Evolutionary conservation across 2,113 vertebrate genomes (phyloP).

Genomic region (Salminus brasiliensis): DNA sequence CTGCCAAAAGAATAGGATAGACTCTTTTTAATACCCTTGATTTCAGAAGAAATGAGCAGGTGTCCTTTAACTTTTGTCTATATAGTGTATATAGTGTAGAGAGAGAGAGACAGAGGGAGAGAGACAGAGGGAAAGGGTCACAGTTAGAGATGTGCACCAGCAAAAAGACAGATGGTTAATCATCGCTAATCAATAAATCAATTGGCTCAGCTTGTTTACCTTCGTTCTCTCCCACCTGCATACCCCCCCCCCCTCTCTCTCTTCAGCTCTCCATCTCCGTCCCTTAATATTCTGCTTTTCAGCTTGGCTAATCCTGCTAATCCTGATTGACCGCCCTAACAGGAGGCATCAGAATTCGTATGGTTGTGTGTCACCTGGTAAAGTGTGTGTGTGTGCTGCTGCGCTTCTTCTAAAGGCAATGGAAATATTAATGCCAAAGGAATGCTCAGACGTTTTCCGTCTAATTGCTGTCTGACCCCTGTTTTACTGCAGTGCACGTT

Average conservation of each 20-base stretch:
- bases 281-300: conserved; percentile 5
- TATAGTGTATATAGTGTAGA: no score
- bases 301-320: conserved; percentile 25
- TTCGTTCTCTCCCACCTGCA: neutral
- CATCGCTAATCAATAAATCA: conserved; percentile 35
- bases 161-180: neutral
- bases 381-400: conserved; percentile 13
- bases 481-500: no score
- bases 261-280: neutral
- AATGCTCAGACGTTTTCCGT: no score
- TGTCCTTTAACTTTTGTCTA: no score
- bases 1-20: no score
- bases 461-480: no score
- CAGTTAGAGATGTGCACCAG: conserved; percentile 8
- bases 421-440: no score
- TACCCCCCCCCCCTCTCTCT: neutral
- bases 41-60: no score
- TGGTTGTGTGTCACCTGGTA: conserved; percentile 23
- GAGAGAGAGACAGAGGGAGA: no score
- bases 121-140: no score
- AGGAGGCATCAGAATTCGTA: conserved; percentile 23
- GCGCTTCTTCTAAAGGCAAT: neutral
- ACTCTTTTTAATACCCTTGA: no score
- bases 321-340: conserved; percentile 21
- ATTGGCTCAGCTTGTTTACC: neutral